phyloP scores from a whole-genome alignment of 2,113 vertebrate species.

The Megalops atlanticus region DNA sequence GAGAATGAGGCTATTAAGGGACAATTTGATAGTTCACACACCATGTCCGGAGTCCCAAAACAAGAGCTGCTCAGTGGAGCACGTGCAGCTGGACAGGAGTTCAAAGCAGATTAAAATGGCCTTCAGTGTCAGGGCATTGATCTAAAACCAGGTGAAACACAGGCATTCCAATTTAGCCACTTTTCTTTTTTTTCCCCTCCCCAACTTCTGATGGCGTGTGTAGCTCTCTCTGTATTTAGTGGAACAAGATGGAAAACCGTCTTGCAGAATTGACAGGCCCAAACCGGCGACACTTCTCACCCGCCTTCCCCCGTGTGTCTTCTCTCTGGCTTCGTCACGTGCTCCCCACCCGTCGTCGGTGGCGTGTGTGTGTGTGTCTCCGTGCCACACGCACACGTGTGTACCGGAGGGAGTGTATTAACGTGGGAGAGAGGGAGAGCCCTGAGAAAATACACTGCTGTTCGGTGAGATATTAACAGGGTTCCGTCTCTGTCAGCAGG shows the following conservation, averaged over 20 bases:
- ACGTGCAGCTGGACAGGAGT: constrained; percentile 53
- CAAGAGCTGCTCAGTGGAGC: constrained; percentile 59
- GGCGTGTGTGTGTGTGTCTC: constrained; percentile 22
- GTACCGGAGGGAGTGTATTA: constrained; percentile 25
- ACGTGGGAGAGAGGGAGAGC: constrained; percentile 3
- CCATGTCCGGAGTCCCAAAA: constrained; percentile 57
- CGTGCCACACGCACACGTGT: constrained; percentile 6
- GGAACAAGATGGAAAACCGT: too few relatives aligned
- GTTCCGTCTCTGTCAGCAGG: constrained; percentile 50
- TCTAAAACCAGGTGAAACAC: constrained; percentile 68
- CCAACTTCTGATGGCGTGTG: background rate
- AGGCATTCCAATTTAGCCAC: constrained; percentile 35
- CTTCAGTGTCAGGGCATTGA: constrained; percentile 64
- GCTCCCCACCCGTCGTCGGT: background rate
- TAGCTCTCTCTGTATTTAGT: too few relatives aligned
- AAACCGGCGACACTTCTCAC: too few relatives aligned
- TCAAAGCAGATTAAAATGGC: constrained; percentile 73
- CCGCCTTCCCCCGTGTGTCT: background rate
- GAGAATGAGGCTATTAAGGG: constrained; percentile 67
- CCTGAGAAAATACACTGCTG: constrained; percentile 26
- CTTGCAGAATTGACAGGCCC: too few relatives aligned
- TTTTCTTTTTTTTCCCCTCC: background rate
- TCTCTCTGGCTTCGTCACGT: background rate
- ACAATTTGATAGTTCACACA: constrained; percentile 66
- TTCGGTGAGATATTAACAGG: constrained; percentile 70